phyloP scores from a whole-genome alignment of 2,888 invertebrate species.

The Scaptomyza polygonia region DNA sequence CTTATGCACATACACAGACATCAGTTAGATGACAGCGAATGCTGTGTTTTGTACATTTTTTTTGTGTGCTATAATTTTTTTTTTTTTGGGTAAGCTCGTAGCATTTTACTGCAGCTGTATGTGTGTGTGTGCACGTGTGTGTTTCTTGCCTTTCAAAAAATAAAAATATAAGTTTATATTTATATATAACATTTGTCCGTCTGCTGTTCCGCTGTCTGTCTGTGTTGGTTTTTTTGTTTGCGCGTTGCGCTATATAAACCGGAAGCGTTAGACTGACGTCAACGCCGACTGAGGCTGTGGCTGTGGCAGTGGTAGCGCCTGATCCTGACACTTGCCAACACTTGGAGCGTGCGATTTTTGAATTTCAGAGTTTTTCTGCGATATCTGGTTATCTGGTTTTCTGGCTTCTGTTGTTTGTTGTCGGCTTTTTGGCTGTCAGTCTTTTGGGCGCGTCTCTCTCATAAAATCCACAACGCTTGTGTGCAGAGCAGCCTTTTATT shows the following conservation, averaged over 20 bases:
- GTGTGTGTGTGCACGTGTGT: slow-evolving; percentile 29
- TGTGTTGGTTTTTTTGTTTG: slow-evolving; percentile 6
- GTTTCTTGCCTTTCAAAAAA: slow-evolving; percentile 64
- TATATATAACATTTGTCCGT: slow-evolving; percentile 77
- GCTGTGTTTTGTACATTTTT: slow-evolving; percentile 56
- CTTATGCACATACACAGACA: slow-evolving; percentile 18
- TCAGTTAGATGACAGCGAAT: slow-evolving; percentile 61
- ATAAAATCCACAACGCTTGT: slow-evolving; percentile 68
- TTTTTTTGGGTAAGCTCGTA: slow-evolving; percentile 50
- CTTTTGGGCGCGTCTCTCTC: slow-evolving; percentile 60
- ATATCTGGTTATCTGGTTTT: slow-evolving; percentile 40
- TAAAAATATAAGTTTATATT: slow-evolving; percentile 80
- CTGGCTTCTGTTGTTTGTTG: slow-evolving; percentile 33
- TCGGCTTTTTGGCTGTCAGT: slow-evolving; percentile 28
- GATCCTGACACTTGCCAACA: slow-evolving; percentile 80
- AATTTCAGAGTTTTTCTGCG: slow-evolving; percentile 57
- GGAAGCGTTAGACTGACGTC: slow-evolving; percentile 70
- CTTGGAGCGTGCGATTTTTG: slow-evolving; percentile 68
- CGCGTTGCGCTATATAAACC: slow-evolving; percentile 71
- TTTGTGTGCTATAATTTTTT: slow-evolving; percentile 11
- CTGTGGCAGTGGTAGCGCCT: slow-evolving; percentile 54
- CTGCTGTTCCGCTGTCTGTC: slow-evolving; percentile 38
- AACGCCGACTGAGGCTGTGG: slow-evolving; percentile 33
- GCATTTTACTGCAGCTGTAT: slow-evolving; percentile 48
- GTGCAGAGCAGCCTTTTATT: slow-evolving; percentile 70